Evolutionary conservation across 2,113 vertebrate species (phyloP).

Genomic region (Cyanoliseus patagonus): DNA sequence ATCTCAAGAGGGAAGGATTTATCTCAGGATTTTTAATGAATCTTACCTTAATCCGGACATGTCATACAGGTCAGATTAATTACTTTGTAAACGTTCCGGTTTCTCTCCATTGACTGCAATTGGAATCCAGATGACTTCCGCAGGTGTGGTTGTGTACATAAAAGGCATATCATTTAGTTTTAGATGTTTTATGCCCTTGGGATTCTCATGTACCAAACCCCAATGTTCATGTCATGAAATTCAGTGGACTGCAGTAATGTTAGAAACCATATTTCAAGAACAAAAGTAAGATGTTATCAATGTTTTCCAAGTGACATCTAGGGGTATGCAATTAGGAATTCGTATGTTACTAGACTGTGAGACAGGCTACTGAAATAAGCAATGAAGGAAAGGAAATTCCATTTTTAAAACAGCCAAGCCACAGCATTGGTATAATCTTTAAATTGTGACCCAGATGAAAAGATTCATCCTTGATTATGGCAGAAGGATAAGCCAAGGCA

Average conservation of each 20-base stretch:
- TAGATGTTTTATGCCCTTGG: background rate
- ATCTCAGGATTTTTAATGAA: background rate
- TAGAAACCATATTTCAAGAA: background rate
- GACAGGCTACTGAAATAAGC: background rate
- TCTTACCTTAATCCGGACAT: background rate
- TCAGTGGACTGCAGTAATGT: background rate
- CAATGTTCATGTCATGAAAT: background rate
- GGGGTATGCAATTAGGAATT: background rate
- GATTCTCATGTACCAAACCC: background rate
- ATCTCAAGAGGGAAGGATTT: background rate
- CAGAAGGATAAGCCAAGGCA: background rate
- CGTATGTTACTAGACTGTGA: background rate
- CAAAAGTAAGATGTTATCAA: background rate
- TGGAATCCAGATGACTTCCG: background rate
- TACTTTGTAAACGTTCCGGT: rapidly evolving
- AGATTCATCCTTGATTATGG: background rate
- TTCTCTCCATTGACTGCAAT: background rate
- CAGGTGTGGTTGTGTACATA: background rate
- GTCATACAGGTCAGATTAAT: background rate
- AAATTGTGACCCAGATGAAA: background rate
- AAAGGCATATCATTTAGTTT: background rate
- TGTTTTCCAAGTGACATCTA: background rate
- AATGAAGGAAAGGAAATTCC: background rate
- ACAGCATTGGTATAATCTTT: background rate
- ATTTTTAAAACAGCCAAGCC: background rate